Conservation (phyloP, 2,797 vertebrate species). For the Phoebastria nigripes region DNA sequence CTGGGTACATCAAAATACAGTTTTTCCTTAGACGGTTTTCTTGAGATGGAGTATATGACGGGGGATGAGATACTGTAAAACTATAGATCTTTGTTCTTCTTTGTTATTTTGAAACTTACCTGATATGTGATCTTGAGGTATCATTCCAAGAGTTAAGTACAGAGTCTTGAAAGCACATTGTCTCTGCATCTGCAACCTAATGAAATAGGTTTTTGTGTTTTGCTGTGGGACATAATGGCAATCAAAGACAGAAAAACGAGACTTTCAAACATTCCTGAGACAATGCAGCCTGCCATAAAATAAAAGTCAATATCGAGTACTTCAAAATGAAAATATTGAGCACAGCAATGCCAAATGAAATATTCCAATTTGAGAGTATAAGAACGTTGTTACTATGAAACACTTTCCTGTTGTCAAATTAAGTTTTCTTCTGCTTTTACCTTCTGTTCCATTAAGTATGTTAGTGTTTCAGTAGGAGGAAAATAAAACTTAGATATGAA, state of each 20-base stretch:
- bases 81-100: background rate
- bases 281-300: background rate
- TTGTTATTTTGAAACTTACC: background rate
- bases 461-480: background rate
- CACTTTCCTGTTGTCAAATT: fast-evolving
- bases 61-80: background rate
- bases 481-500: background rate
- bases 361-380: background rate
- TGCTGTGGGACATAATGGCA: background rate
- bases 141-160: fast-evolving
- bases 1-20: background rate
- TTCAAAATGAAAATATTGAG: background rate
- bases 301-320: background rate
- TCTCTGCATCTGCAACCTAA: background rate
- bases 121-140: background rate
- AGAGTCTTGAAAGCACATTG: fast-evolving
- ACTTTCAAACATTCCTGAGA: background rate
- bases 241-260: background rate
- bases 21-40: background rate
- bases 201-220: background rate
- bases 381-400: background rate
- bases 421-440: background rate
- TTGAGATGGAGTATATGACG: no score
- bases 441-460: background rate
- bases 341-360: background rate